Evolutionary conservation across 2,888 invertebrate species (phyloP).

Genomic region (Sesamia inferens): DNA sequence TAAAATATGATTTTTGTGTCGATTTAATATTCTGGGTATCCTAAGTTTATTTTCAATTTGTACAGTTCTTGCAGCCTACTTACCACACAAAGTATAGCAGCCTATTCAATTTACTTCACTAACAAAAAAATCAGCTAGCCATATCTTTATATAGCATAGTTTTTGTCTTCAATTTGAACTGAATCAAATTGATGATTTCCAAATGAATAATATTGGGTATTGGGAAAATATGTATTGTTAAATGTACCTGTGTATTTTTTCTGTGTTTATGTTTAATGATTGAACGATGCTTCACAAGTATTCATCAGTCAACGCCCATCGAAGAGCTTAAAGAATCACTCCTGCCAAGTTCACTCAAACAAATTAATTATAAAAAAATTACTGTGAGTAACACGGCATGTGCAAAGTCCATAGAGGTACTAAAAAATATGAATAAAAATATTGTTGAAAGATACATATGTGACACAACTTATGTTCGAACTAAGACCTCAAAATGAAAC

Average conservation of each 20-base stretch:
- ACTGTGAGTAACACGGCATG: constrained; percentile 1
- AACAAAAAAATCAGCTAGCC: neutral
- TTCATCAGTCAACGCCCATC: constrained; percentile 47
- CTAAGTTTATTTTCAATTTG: neutral
- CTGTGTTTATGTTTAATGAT: constrained; percentile 31
- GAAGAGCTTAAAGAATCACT: constrained; percentile 29
- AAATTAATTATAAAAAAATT: constrained; percentile 25
- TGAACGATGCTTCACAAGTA: constrained; percentile 23
- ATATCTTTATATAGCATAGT: too few relatives aligned
- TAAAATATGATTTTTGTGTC: constrained; percentile 8
- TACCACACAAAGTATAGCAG: neutral
- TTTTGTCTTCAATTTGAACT: neutral
- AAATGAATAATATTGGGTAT: constrained; percentile 4
- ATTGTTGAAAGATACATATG: neutral
- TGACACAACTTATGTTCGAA: too few relatives aligned
- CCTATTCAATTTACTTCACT: neutral
- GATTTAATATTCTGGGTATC: constrained; percentile 8
- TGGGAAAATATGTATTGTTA: neutral
- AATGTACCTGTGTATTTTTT: constrained; percentile 1
- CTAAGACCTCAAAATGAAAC: neutral
- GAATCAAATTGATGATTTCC: neutral
- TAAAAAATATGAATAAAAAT: constrained; percentile 4
- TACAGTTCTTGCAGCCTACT: neutral
- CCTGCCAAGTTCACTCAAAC: constrained; percentile 12
- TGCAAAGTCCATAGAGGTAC: neutral